These are phyloP conservation scores for Cactoblastis cactorum DNA, from an alignment of 2,888 invertebrate genomes.

Conservation along the genomic window DNA sequence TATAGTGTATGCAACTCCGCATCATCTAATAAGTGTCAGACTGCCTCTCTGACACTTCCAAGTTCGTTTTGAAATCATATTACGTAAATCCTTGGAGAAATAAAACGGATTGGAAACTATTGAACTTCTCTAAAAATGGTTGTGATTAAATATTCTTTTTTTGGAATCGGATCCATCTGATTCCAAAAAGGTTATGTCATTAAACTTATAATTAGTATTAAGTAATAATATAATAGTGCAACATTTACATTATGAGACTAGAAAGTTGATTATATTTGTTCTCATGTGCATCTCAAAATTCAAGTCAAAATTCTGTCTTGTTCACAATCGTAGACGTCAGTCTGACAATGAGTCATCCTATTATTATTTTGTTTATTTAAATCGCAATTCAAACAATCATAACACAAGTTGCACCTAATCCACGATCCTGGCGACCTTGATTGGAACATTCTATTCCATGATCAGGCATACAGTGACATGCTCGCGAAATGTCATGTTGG, in stretches of 20 bases:
- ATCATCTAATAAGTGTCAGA: no score
- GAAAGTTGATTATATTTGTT: not conserved
- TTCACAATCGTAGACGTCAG: not conserved
- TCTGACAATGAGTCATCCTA: not conserved
- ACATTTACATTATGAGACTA: not conserved
- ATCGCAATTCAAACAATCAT: slow-evolving; percentile 25
- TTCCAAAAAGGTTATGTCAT: no score
- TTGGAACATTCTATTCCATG: slow-evolving; percentile 35
- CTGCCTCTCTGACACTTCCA: no score
- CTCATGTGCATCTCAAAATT: not conserved
- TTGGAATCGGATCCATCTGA: no score
- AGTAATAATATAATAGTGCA: no score
- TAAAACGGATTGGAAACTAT: not conserved
- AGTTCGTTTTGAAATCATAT: not conserved
- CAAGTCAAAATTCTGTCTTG: not conserved
- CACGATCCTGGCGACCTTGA: slow-evolving; percentile 40
- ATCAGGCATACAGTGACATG: slow-evolving; percentile 34
- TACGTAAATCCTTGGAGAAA: not conserved
- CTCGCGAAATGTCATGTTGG: slow-evolving; percentile 36
- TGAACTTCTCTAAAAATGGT: no score
- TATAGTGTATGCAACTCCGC: slow-evolving; percentile 12
- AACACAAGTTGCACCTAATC: slow-evolving; percentile 28
- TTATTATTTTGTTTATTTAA: slow-evolving; percentile 23
- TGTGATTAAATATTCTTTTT: no score
- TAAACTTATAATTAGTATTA: no score